Conservation (phyloP, 2,113 vertebrate species). For the Fulica atra region DNA sequence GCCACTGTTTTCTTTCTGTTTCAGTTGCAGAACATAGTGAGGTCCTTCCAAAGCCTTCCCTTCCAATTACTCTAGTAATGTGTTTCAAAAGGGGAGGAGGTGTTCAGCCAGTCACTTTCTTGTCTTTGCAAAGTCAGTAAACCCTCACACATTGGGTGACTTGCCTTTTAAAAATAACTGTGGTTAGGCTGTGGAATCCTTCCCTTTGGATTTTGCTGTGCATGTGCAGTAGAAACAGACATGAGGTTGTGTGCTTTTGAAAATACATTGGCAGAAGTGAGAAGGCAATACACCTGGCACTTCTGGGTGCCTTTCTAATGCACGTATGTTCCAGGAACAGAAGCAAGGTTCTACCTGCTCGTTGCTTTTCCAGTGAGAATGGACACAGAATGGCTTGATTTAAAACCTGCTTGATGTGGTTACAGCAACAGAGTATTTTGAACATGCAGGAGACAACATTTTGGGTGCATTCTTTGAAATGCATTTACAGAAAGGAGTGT, state of each 20-base stretch:
- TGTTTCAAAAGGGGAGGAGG: constrained; percentile 28
- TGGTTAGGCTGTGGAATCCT: not conserved
- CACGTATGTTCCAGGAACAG: not conserved
- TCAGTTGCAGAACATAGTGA: not conserved
- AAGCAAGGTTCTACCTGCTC: not conserved
- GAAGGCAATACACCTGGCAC: not conserved
- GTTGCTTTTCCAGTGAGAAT: not conserved
- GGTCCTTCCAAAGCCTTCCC: constrained; percentile 3
- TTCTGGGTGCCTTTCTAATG: not conserved
- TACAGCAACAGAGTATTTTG: not conserved
- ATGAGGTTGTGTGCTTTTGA: not conserved
- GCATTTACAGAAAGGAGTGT: not conserved
- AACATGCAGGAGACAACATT: not conserved
- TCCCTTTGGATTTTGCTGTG: constrained; percentile 6
- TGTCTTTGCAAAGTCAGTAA: not conserved
- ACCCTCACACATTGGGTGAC: not conserved
- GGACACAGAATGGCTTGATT: not conserved
- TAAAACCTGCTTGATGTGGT: not conserved
- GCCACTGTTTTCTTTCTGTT: not conserved
- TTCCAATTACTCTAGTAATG: not conserved
- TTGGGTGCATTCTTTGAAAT: not conserved
- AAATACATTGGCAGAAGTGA: not conserved
- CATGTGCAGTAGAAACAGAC: not conserved
- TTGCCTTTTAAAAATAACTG: constrained; percentile 2
- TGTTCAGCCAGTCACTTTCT: constrained; percentile 2